phyloP scores from a whole-genome alignment of 2,797 vertebrate species.

The Limnodromus scolopaceus region DNA sequence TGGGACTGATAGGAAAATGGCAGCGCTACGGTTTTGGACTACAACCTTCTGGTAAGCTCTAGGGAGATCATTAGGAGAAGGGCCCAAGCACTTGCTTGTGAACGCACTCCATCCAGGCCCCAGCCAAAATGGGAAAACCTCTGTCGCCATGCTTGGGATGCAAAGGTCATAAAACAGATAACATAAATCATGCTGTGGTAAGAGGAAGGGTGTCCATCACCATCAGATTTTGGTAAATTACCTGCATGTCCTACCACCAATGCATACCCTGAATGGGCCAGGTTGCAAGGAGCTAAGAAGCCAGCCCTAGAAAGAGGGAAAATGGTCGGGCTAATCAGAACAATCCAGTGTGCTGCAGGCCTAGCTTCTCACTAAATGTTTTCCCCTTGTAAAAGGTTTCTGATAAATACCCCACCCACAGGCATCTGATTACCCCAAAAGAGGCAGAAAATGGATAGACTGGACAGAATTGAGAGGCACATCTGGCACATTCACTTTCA shows the following conservation, averaged over 20 bases:
- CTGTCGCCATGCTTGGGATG: background rate
- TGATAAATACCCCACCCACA: background rate
- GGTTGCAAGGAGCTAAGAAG: background rate
- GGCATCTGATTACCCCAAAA: background rate
- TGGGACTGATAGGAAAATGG: background rate
- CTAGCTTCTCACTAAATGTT: background rate
- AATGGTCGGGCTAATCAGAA: background rate
- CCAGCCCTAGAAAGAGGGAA: background rate
- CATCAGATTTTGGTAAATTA: background rate
- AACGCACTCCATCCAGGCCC: background rate
- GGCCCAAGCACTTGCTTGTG: background rate
- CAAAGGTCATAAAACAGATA: background rate
- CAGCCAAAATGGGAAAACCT: background rate
- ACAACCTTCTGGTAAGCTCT: background rate
- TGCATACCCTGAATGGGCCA: background rate
- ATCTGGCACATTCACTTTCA: slow-evolving; percentile 2
- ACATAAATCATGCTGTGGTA: background rate
- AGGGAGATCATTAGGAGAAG: background rate
- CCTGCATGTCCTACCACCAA: background rate
- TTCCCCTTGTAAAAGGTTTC: background rate
- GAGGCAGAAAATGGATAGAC: background rate
- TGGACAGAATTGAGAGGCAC: background rate
- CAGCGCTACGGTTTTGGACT: background rate
- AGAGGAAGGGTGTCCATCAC: background rate
- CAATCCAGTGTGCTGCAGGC: background rate